Evolutionary conservation across 2,797 vertebrate genomes (phyloP).

Genomic region (Muraenolepis orangiensis): DNA sequence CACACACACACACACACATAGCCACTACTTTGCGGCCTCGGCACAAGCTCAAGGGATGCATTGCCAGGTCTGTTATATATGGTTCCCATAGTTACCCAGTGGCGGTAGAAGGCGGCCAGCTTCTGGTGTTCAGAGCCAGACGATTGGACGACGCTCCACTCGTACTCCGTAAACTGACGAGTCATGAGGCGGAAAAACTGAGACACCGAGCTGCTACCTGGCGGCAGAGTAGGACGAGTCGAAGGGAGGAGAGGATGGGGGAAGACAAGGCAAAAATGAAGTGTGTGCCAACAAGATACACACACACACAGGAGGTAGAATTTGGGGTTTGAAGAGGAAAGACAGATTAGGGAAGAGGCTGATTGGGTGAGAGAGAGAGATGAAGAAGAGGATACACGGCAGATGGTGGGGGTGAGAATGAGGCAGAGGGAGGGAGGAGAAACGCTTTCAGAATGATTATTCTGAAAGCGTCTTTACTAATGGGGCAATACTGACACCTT

Average conservation of each 20-base stretch:
- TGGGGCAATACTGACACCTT: constrained; percentile 68
- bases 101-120: constrained; percentile 88
- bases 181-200: constrained; percentile 96
- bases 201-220: constrained; percentile 86
- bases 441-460: not conserved
- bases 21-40: constrained; percentile 6
- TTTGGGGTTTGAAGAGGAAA: not conserved
- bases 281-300: not conserved
- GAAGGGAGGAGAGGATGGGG: not conserved
- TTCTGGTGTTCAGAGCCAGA: constrained; percentile 81
- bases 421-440: not conserved
- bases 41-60: not conserved
- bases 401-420: not conserved
- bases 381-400: not conserved
- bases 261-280: not conserved
- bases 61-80: constrained; percentile 24
- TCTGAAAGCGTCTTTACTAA: not conserved
- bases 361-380: not conserved
- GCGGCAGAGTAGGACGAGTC: not conserved
- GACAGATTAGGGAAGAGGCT: not conserved
- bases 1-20: constrained; percentile 7
- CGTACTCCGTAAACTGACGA: constrained; percentile 88
- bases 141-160: constrained; percentile 85
- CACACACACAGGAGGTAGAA: not conserved
- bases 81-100: constrained; percentile 84